Evolutionary conservation across 2,797 vertebrate species (phyloP).

Genomic region (Acanthurus lineatus): DNA sequence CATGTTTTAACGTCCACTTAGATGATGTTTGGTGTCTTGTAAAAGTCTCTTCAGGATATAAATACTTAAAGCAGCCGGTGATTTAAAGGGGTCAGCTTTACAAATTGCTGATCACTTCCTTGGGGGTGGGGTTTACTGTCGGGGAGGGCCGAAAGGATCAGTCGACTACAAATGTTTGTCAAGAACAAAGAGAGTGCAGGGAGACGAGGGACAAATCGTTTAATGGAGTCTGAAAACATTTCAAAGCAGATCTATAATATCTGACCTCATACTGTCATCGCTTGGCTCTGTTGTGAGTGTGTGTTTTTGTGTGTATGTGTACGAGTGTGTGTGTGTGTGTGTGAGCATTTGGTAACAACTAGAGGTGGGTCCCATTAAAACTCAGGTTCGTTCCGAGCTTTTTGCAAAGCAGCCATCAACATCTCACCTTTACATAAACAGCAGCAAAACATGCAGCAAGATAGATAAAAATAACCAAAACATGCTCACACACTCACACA

Average conservation of each 20-base stretch:
- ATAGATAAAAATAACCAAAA: constrained; percentile 17
- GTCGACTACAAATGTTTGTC: constrained; percentile 23
- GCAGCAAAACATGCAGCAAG: constrained; percentile 71
- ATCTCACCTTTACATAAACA: constrained; percentile 51
- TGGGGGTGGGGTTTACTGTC: background rate
- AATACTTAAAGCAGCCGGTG: background rate
- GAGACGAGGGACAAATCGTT: constrained; percentile 21
- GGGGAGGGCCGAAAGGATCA: background rate
- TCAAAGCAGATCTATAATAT: constrained; percentile 52
- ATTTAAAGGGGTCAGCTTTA: constrained; percentile 16
- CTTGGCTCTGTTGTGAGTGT: constrained; percentile 16
- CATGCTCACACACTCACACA: constrained; percentile 33
- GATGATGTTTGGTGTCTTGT: constrained; percentile 1
- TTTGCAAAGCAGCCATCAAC: constrained; percentile 47
- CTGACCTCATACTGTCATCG: constrained; percentile 68
- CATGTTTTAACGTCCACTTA: background rate
- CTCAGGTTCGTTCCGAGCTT: constrained; percentile 36
- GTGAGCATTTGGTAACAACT: constrained; percentile 1
- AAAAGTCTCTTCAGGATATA: background rate
- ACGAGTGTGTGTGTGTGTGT: constrained; percentile 13
- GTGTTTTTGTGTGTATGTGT: constrained; percentile 18
- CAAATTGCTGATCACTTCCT: background rate
- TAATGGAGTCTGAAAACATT: constrained; percentile 55
- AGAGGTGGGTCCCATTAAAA: constrained; percentile 47
- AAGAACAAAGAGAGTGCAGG: constrained; percentile 36